Percentiles rank a stretch among this genome's conserved stretches.
Conservation (phyloP, 2,888 invertebrate genomes). For the Hemistola chrysoprasaria region DNA sequence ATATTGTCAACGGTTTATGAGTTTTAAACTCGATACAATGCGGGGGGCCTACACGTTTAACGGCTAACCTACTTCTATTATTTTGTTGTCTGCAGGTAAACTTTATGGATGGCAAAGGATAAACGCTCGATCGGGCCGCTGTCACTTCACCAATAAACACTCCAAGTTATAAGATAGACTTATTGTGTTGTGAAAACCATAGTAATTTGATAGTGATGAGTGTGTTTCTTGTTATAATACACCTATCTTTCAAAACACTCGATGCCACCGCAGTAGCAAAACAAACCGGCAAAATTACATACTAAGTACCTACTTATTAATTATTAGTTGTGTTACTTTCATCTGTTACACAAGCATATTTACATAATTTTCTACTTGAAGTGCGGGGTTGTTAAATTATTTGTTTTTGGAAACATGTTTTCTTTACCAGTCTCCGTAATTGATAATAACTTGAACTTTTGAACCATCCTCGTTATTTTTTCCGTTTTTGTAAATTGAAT, state of each 20-base stretch:
- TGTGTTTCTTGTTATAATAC: slow-evolving; percentile 11
- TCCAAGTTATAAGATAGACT: too few species aligned
- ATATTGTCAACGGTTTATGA: neutral
- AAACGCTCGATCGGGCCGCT: too few species aligned
- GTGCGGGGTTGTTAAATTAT: slow-evolving; percentile 32
- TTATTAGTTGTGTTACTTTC: slow-evolving; percentile 66
- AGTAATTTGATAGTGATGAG: neutral
- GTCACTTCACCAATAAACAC: too few species aligned
- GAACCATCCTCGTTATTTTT: slow-evolving; percentile 8
- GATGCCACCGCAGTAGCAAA: slow-evolving; percentile 9
- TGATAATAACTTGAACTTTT: slow-evolving; percentile 21
- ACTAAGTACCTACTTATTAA: slow-evolving; percentile 66
- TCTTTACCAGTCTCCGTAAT: slow-evolving; percentile 24
- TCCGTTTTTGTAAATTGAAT: slow-evolving; percentile 13
- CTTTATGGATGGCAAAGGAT: too few species aligned
- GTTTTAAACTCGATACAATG: too few species aligned
- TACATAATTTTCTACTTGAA: slow-evolving; percentile 50
- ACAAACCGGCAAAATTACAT: slow-evolving; percentile 32
- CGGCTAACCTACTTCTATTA: too few species aligned
- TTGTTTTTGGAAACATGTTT: slow-evolving; percentile 29
- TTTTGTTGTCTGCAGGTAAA: too few species aligned
- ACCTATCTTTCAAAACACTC: slow-evolving; percentile 18
- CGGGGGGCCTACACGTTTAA: too few species aligned
- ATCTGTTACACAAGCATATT: slow-evolving; percentile 69
- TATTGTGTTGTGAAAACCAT: too few species aligned